Conservation (phyloP, 2,797 vertebrate genomes). For the Macroramphosus scolopax region DNA sequence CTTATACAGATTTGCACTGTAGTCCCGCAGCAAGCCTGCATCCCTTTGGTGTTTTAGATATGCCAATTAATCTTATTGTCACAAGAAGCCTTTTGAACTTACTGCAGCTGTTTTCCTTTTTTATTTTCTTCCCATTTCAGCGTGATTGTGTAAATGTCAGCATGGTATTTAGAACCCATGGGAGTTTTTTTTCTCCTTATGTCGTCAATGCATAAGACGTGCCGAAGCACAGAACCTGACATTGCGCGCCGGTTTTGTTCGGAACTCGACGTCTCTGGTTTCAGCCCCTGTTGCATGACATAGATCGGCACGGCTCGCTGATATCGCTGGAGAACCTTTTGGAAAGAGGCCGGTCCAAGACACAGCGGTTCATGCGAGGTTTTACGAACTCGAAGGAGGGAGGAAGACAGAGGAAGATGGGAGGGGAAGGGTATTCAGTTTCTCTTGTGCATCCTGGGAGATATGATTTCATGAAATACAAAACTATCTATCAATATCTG, state of each 20-base stretch:
- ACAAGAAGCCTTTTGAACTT: slow-evolving; percentile 51
- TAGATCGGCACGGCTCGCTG: slow-evolving; percentile 13
- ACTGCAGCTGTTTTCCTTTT: slow-evolving; percentile 31
- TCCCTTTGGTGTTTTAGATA: slow-evolving; percentile 7
- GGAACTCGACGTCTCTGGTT: slow-evolving; percentile 37
- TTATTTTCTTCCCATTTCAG: slow-evolving; percentile 39
- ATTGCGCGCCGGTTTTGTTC: slow-evolving; percentile 18
- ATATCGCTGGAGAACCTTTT: slow-evolving; percentile 49
- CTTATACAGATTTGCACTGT: no score
- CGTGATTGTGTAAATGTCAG: slow-evolving; percentile 72
- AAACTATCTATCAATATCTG: slow-evolving; percentile 73
- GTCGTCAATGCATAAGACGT: slow-evolving; percentile 49
- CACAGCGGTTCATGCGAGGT: slow-evolving; percentile 33
- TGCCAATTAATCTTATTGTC: slow-evolving; percentile 67
- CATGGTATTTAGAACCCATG: slow-evolving; percentile 71
- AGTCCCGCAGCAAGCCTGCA: no score
- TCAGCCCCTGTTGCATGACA: slow-evolving; percentile 44
- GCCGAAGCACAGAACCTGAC: slow-evolving; percentile 32
- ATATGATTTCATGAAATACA: slow-evolving; percentile 72
- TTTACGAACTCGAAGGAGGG: slow-evolving; percentile 15
- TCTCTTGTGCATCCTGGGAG: slow-evolving; percentile 70
- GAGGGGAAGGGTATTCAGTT: slow-evolving; percentile 61
- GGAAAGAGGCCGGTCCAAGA: slow-evolving; percentile 18
- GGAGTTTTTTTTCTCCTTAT: slow-evolving; percentile 45
- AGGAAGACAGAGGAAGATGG: slow-evolving; percentile 26